These are phyloP conservation scores for Eulemur rufifrons DNA, from an alignment of 2,113 vertebrate genomes.

Conservation along the genomic window DNA sequence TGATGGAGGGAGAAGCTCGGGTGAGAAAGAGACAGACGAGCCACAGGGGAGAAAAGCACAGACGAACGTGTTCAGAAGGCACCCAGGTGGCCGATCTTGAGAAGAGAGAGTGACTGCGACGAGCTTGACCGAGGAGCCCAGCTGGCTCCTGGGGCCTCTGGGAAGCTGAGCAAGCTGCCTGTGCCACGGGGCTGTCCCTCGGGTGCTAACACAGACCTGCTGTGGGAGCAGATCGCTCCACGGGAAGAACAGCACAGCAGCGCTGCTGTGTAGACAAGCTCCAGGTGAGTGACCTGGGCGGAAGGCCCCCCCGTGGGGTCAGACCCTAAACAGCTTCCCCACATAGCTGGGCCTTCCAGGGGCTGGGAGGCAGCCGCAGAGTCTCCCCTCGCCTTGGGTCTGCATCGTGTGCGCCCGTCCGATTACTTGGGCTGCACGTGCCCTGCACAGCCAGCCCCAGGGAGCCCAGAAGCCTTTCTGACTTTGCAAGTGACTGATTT, in stretches of 20 bases:
- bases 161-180: not conserved
- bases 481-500: not conserved
- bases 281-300: not conserved
- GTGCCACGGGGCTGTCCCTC: not conserved
- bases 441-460: not conserved
- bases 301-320: too few species aligned
- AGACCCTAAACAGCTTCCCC: not conserved
- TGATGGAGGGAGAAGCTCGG: constrained; percentile 46
- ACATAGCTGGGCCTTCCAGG: not conserved
- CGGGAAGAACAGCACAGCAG: too few species aligned
- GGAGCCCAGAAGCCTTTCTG: not conserved
- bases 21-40: not conserved
- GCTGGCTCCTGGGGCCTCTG: not conserved
- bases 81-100: not conserved
- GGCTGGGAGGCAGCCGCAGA: too few species aligned
- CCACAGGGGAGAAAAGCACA: not conserved
- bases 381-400: not conserved
- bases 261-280: not conserved
- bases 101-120: not conserved
- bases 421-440: not conserved
- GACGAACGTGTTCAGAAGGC: not conserved
- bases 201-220: not conserved
- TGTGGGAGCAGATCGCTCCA: not conserved
- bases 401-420: accelerated
- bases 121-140: not conserved